These are phyloP conservation scores for Sapajus apella DNA, from an alignment of 2,113 vertebrate species.

Conservation along the genomic window DNA sequence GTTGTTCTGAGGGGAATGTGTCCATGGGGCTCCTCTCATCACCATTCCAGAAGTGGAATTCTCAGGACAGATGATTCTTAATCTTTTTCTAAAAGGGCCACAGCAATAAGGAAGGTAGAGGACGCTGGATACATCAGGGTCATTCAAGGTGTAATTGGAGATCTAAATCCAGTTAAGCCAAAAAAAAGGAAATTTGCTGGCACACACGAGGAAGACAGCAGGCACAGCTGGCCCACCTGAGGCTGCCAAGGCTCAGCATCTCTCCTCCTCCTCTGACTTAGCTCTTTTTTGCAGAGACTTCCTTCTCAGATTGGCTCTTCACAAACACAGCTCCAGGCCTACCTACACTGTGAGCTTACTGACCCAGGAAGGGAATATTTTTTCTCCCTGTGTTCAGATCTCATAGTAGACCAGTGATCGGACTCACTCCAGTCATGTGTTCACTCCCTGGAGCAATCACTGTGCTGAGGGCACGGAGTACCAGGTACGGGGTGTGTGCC, in stretches of 20 bases:
- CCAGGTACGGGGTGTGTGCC: neutral
- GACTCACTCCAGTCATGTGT: neutral
- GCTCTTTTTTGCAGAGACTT: neutral
- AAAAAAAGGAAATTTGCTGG: neutral
- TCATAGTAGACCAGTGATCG: neutral
- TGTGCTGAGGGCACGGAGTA: no score
- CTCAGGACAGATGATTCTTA: neutral
- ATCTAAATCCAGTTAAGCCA: neutral
- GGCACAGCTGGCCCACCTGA: neutral
- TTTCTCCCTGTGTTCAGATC: neutral
- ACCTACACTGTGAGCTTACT: no score
- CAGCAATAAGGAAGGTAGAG: neutral
- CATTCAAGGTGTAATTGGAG: neutral
- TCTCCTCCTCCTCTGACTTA: neutral
- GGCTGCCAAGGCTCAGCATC: neutral
- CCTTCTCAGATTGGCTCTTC: neutral
- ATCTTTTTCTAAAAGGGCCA: neutral
- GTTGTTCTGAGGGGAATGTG: neutral
- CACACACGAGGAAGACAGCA: fast-evolving
- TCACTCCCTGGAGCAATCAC: no score
- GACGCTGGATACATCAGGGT: neutral
- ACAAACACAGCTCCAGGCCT: no score
- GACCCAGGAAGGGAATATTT: neutral
- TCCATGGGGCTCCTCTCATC: neutral
- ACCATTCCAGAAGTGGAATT: neutral